Evolutionary conservation across 2,888 invertebrate genomes (phyloP).

Genomic region (Hyposoter didymator): DNA sequence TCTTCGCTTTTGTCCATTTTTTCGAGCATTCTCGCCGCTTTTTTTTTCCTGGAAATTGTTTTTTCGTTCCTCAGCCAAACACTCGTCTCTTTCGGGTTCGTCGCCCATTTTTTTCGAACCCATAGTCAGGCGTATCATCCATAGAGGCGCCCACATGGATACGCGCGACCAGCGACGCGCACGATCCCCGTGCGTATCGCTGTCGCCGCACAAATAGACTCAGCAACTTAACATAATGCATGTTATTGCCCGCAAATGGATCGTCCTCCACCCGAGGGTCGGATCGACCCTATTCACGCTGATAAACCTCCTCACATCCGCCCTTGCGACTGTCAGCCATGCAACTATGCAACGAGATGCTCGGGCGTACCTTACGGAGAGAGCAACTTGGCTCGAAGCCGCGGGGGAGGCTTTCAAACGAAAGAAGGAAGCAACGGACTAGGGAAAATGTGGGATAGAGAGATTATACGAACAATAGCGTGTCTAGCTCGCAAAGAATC

Average conservation of each 20-base stretch:
- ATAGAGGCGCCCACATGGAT: conserved; percentile 79
- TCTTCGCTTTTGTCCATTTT: background rate
- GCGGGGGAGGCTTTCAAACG: conserved; percentile 44
- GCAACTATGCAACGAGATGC: conserved; percentile 33
- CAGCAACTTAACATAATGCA: background rate
- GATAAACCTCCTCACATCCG: background rate
- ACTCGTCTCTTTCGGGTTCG: background rate
- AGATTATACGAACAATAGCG: conserved; percentile 58
- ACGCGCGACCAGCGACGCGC: conserved; percentile 56
- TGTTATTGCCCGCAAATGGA: background rate
- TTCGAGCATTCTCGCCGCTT: background rate
- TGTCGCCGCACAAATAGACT: background rate
- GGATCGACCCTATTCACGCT: background rate
- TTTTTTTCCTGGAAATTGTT: conserved; percentile 6
- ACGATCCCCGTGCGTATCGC: conserved; percentile 28
- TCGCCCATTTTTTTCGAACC: conserved; percentile 34
- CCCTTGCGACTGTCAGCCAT: background rate
- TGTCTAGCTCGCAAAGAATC: conserved; percentile 54
- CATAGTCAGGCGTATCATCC: conserved; percentile 75
- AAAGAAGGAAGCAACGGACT: conserved; percentile 49
- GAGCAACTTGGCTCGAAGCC: conserved; percentile 41
- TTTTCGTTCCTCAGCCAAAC: background rate
- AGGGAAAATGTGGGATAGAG: conserved; percentile 54
- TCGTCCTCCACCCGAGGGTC: background rate
- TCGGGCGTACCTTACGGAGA: conserved; percentile 40